Evolutionary conservation across 1,140 invertebrate genomes (phyloP).

Genomic region (Euschistus heros): DNA sequence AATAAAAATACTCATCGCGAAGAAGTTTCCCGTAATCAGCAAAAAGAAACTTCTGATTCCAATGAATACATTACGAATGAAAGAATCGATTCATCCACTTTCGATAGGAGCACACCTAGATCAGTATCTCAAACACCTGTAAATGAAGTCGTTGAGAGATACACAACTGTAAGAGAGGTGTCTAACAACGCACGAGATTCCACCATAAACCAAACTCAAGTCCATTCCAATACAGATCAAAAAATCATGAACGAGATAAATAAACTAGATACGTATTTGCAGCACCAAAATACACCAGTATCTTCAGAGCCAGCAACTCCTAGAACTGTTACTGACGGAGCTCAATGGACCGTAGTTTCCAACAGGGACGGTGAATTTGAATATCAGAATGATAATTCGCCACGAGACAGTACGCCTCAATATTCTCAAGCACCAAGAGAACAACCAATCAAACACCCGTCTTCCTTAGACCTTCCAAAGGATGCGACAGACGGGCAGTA

Average conservation of each 20-base stretch:
- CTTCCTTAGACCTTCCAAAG: slow-evolving; percentile 26
- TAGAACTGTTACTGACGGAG: slow-evolving; percentile 25
- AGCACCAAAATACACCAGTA: slow-evolving; percentile 27
- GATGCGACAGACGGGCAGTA: slow-evolving; percentile 39
- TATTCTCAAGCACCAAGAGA: not conserved
- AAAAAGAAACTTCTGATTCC: not conserved
- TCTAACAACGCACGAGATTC: too few species aligned
- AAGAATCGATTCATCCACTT: not conserved
- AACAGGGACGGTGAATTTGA: slow-evolving; percentile 27
- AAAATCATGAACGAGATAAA: slow-evolving; percentile 33
- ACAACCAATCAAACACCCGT: slow-evolving; percentile 23
- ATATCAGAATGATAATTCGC: slow-evolving; percentile 6
- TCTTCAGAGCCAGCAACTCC: slow-evolving; percentile 28
- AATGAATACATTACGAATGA: not conserved
- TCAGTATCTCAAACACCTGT: too few species aligned
- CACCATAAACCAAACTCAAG: too few species aligned
- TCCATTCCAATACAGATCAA: slow-evolving; percentile 27
- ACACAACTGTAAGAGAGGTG: too few species aligned
- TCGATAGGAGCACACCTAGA: too few species aligned
- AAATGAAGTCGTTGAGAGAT: too few species aligned
- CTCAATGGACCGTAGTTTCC: slow-evolving; percentile 29
- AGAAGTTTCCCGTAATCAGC: not conserved
- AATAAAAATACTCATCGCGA: not conserved
- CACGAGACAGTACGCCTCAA: not conserved
- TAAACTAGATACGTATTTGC: slow-evolving; percentile 32